Evolutionary conservation across 2,797 vertebrate species (phyloP).

Genomic region (Gymnothorax javanicus): DNA sequence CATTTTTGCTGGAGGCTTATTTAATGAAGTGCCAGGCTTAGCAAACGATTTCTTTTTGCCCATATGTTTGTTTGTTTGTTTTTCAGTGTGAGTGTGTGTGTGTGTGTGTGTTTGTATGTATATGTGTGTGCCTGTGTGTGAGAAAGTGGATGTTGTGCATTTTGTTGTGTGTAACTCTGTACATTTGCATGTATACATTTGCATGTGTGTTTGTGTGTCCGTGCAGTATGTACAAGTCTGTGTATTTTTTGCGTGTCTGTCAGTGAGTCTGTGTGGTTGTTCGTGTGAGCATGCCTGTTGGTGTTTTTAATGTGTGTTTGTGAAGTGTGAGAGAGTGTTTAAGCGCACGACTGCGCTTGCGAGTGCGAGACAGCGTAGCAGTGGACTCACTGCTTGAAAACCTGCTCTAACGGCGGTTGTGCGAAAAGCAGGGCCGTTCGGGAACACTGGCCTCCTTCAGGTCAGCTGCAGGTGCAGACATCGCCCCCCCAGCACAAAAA

Average conservation of each 20-base stretch:
- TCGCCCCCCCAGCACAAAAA: background rate
- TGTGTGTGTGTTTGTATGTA: background rate
- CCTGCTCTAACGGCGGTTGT: background rate
- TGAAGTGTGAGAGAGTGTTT: background rate
- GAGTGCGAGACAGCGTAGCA: background rate
- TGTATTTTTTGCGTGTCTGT: too few relatives aligned
- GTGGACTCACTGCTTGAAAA: background rate
- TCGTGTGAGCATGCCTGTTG: too few relatives aligned
- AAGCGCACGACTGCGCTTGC: too few relatives aligned
- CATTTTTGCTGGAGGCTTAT: background rate
- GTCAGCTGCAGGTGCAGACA: background rate
- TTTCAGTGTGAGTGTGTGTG: background rate
- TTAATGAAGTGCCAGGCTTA: background rate
- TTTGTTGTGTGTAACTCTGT: background rate
- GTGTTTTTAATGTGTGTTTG: background rate
- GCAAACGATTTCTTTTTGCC: background rate
- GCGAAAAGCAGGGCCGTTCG: background rate
- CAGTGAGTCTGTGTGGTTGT: too few relatives aligned
- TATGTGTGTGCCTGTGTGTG: background rate
- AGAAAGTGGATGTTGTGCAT: background rate
- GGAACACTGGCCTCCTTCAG: background rate
- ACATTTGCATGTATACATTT: background rate
- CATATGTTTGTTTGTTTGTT: background rate
- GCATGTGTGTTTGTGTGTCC: too few relatives aligned
- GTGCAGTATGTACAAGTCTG: too few relatives aligned